Base-by-base conservation (phyloP, 2,888 invertebrate genomes). In the Thereva nobilitata region DNA sequence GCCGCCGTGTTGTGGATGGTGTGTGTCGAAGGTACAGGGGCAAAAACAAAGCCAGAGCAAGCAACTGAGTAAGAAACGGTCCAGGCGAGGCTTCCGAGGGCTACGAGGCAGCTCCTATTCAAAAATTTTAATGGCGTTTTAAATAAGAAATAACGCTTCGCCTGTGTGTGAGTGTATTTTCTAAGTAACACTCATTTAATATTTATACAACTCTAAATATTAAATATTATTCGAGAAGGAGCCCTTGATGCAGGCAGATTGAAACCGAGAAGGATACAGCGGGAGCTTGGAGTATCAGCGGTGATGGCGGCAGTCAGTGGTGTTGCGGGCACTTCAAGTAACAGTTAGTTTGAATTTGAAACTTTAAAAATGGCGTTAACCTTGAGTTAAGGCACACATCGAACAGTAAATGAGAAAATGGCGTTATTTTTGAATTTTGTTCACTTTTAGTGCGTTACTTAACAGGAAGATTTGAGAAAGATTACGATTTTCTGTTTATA, bases 121-220 rank as follows among this genome's bases (percentile, higher is more conserved):
- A 64, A 64, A 64, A 64, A 64, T 45, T 64, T 64, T 64, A 64
- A 64, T 64, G 64, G 64, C 54, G 54, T 64, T 64, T 54, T 64
- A 55, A 64, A 64, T 64, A 64, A 64, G 53, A 64, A 53, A 64
- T 64, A 64, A 64, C 54, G 38, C 54, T 55, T 42, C 47, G 44
- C 40, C 42, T 64, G 53, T 64, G 50, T 50, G 61, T 61, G 61
- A 12, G 41, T 61, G 61, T 50, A 78, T 78, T 78, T 78, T 78
- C 78, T 78, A 79, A 79, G 79, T 79, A 79, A 79, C 76, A 75
- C 74, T 80, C 80, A 80, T 80, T 80, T 80, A 80, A 80, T 80
- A 80, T 80, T 80, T 80, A 80, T 80, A 75, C 76, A 79, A 78
- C 80, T 80, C 80, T 80, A 80, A 80, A 80, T 80, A 80, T 80